These are phyloP conservation scores for Sarcophilus harrisii DNA, from an alignment of 2,797 vertebrate genomes.

Conservation along the genomic window DNA sequence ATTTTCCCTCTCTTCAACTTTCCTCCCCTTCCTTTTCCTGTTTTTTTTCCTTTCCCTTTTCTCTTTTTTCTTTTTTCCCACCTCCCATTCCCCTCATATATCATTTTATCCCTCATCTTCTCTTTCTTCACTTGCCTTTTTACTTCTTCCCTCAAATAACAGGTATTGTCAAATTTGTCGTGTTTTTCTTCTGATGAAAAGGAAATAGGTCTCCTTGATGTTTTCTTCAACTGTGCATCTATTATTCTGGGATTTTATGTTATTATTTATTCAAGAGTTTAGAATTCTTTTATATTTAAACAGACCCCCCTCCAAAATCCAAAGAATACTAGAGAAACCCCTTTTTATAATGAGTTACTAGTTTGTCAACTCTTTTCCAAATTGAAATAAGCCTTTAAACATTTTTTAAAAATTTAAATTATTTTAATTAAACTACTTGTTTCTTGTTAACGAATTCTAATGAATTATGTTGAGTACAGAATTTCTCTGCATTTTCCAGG, in stretches of 20 bases:
- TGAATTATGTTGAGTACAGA: background rate
- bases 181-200: background rate
- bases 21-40: background rate
- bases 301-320: background rate
- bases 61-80: background rate
- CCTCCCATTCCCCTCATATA: accelerated
- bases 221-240: background rate
- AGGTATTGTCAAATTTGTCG: background rate
- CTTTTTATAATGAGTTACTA: conserved; percentile 32
- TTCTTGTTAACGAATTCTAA: conserved; percentile 51
- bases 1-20: background rate
- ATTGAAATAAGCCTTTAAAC: background rate
- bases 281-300: conserved; percentile 12
- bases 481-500: conserved; percentile 64
- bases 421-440: conserved; percentile 44
- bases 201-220: background rate
- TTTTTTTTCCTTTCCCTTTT: background rate
- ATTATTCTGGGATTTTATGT: background rate
- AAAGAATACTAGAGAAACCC: background rate
- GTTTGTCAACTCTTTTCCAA: conserved; percentile 16
- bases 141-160: background rate
- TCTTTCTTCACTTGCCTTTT: background rate
- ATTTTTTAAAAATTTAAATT: conserved; percentile 1
- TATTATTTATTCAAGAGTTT: background rate
- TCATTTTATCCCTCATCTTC: background rate